A percentile compares a stretch with the other conserved stretches of the same genome.
Conservation (phyloP, 1,140 invertebrate genomes). For the fruit fly (Drosophila melanogaster) region DNA sequence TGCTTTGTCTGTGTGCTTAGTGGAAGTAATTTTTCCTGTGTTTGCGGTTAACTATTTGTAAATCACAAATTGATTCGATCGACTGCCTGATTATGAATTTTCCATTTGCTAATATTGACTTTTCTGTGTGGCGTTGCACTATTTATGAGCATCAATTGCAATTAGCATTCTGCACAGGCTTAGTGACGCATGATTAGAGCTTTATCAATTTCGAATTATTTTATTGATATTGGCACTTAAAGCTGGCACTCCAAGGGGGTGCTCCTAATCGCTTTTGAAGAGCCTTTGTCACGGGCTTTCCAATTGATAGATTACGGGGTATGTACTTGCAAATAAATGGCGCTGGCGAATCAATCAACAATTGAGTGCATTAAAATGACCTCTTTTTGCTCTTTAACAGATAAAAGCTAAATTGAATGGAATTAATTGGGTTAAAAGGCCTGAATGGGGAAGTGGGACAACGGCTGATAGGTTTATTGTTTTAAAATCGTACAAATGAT, state of each 20-base stretch:
- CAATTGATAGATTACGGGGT: slow-evolving; percentile 8
- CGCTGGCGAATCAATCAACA: slow-evolving; percentile 29
- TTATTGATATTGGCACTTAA: slow-evolving; percentile 53
- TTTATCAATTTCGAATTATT: slow-evolving; percentile 54
- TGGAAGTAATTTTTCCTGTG: slow-evolving; percentile 35
- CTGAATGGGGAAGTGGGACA: slow-evolving; percentile 11
- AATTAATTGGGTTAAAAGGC: slow-evolving; percentile 27
- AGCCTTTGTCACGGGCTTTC: slow-evolving; percentile 1
- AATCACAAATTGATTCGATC: slow-evolving; percentile 50
- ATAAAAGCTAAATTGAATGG: slow-evolving; percentile 26
- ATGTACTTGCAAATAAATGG: background rate
- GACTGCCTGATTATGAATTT: slow-evolving; percentile 41
- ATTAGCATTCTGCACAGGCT: slow-evolving; percentile 61
- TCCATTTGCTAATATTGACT: slow-evolving; percentile 39
- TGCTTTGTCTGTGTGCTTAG: slow-evolving; percentile 10
- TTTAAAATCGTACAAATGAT: slow-evolving; percentile 13
- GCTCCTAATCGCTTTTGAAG: slow-evolving; percentile 6
- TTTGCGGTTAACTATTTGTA: slow-evolving; percentile 50
- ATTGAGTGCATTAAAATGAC: slow-evolving; percentile 6
- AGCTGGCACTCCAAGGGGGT: slow-evolving; percentile 5
- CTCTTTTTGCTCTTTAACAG: slow-evolving; percentile 18
- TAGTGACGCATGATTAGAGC: slow-evolving; percentile 64
- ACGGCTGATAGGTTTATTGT: slow-evolving; percentile 29
- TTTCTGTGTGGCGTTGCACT: slow-evolving; percentile 10
- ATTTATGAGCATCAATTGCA: slow-evolving; percentile 51